phyloP scores from a whole-genome alignment of 2,888 invertebrate genomes.

The Schizaphis graminum region DNA sequence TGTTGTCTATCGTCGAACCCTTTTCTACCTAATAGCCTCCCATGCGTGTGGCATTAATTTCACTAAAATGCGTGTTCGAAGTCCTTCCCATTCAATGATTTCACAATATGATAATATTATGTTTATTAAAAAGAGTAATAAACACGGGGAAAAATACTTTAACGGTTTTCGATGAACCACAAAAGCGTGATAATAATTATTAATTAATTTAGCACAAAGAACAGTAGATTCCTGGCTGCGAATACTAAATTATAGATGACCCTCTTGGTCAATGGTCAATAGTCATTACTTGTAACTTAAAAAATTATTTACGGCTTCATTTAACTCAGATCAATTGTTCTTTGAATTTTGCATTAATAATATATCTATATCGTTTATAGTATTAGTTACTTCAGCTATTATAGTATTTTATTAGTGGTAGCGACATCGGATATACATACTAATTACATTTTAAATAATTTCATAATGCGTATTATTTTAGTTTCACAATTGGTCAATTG shows the following conservation, averaged over 20 bases:
- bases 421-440: constrained; percentile 18
- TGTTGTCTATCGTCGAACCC: background rate
- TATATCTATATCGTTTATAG: background rate
- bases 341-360: constrained; percentile 5
- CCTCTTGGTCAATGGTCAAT: background rate
- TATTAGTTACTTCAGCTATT: background rate
- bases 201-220: constrained; percentile 34
- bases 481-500: background rate
- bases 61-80: constrained; percentile 35
- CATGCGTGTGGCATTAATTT: constrained; percentile 30
- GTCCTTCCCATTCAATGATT: constrained; percentile 38
- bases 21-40: constrained; percentile 28
- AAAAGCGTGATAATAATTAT: constrained; percentile 55
- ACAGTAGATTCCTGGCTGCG: background rate
- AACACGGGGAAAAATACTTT: constrained; percentile 18
- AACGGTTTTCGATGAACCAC: constrained; percentile 33
- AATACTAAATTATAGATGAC: constrained; percentile 37
- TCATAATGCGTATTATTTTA: background rate
- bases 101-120: background rate
- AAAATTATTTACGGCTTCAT: constrained; percentile 15
- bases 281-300: background rate
- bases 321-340: constrained; percentile 3
- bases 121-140: constrained; percentile 2
- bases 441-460: constrained; percentile 25
- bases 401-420: background rate